phyloP scores from a whole-genome alignment of 2,888 invertebrate genomes.

The Metalampra italica region DNA sequence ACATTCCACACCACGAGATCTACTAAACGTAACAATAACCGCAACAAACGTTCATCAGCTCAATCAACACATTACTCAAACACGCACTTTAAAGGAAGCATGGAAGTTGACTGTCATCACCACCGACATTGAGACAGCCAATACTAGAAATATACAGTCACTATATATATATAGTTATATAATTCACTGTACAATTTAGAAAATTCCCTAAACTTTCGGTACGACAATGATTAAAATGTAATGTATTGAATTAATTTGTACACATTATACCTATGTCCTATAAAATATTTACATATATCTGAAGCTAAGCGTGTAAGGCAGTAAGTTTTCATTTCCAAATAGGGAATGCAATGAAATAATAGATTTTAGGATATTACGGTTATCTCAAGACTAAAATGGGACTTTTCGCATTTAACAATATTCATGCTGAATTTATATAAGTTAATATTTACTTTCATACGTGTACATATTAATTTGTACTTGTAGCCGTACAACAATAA shows the following conservation, averaged over 20 bases:
- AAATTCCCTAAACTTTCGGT: background rate
- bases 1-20: conserved; percentile 56
- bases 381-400: no score
- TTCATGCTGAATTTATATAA: no score
- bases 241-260: conserved; percentile 31
- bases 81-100: background rate
- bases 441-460: no score
- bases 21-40: conserved; percentile 20
- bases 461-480: no score
- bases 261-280: conserved; percentile 35
- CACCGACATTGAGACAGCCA: background rate
- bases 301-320: background rate
- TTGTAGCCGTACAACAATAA: no score
- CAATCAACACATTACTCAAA: background rate
- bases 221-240: background rate
- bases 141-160: background rate
- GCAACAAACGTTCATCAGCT: conserved; percentile 6
- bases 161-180: background rate
- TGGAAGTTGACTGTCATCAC: background rate
- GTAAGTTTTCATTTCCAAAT: background rate
- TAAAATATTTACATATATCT: conserved; percentile 35
- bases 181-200: background rate
- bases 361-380: no score
- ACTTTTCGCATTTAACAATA: no score
- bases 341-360: no score